A percentile compares a stretch with the other conserved stretches of the same genome.
These are phyloP conservation scores for Pachycephala philippinensis DNA, from an alignment of 2,113 vertebrate species.

Conservation along the genomic window DNA sequence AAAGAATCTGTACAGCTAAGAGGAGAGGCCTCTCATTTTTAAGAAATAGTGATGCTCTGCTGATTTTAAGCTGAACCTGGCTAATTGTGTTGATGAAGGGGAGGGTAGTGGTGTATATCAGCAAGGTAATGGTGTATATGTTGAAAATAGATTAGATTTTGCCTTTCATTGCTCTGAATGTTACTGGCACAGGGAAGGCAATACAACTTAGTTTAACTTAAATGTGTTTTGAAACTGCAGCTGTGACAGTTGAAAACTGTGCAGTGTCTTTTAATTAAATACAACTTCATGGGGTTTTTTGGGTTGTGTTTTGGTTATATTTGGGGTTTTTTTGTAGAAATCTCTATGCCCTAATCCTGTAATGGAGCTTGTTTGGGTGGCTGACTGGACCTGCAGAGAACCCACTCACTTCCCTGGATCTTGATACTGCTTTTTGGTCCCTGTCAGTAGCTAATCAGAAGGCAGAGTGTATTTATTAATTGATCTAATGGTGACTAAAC, in stretches of 20 bases:
- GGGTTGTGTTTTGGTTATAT: not conserved
- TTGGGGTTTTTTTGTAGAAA: not conserved
- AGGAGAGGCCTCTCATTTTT: not conserved
- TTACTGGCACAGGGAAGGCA: not conserved
- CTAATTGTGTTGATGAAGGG: not conserved
- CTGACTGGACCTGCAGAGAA: not conserved
- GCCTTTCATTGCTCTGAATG: not conserved
- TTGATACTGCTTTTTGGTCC: not conserved
- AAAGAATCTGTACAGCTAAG: not conserved
- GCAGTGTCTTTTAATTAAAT: not conserved
- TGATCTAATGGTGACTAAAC: not conserved
- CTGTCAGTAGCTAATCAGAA: not conserved
- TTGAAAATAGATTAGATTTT: not conserved
- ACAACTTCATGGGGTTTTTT: accelerated
- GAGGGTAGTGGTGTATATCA: not conserved
- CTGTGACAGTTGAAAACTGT: not conserved
- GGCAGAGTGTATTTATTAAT: not conserved
- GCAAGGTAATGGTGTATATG: not conserved
- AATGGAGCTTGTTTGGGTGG: not conserved
- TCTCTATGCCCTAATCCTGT: not conserved
- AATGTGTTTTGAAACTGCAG: not conserved
- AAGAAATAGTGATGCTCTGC: not conserved
- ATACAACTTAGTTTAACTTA: not conserved
- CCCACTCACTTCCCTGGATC: not conserved
- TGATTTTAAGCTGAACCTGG: not conserved